Evolutionary conservation across 2,888 invertebrate genomes (phyloP).

Genomic region (Ptychoptera contaminata): DNA sequence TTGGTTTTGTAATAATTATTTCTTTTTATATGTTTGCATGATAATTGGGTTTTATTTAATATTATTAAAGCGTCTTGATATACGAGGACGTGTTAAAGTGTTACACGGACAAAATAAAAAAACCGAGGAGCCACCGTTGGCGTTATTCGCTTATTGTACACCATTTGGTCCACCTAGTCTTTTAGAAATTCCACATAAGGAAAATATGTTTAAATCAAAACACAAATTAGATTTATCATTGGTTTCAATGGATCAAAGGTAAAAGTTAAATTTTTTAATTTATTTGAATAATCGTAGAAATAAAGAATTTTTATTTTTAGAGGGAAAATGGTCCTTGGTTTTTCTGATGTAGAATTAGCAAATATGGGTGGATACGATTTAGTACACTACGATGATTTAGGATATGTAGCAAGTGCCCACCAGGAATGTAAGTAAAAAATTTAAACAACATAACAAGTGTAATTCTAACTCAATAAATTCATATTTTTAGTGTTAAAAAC

Average conservation of each 20-base stretch:
- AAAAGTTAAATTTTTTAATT: conserved; percentile 12
- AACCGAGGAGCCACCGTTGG: conserved; percentile 85
- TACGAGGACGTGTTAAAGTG: conserved; percentile 89
- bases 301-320: conserved; percentile 33
- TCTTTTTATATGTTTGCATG: conserved; percentile 10
- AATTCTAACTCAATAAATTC: neutral
- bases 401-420: conserved; percentile 96
- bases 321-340: conserved; percentile 88
- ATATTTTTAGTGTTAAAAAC: conserved; percentile 83
- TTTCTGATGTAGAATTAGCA: conserved; percentile 78
- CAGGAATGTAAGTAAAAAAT: conserved; percentile 76
- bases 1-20: neutral
- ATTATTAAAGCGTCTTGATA: conserved; percentile 73
- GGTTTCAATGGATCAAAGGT: conserved; percentile 95
- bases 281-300: neutral
- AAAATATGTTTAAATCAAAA: conserved; percentile 99
- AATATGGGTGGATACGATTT: conserved; percentile 95
- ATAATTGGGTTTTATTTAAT: no score
- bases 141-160: conserved; percentile 93
- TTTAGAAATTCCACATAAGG: conserved; percentile 93
- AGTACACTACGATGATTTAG: conserved; percentile 94
- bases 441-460: neutral
- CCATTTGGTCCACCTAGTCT: conserved; percentile 97
- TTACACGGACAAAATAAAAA: conserved; percentile 93
- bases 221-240: conserved; percentile 94